Evolutionary conservation across 2,113 vertebrate species (phyloP), one percentile per base, ranked within the genome.

Genomic region (Paraplagusia blochii): DNA sequence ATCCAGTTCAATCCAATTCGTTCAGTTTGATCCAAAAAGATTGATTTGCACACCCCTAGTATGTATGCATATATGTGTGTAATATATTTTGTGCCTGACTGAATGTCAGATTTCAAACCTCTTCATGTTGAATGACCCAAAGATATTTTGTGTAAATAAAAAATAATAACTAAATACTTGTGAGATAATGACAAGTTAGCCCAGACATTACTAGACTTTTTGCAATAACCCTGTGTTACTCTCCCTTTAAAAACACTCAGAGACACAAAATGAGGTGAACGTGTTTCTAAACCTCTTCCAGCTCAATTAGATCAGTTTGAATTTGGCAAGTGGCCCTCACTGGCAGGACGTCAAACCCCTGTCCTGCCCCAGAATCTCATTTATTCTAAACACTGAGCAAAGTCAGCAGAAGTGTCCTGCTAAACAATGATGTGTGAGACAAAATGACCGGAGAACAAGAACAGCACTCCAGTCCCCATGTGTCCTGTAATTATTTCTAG

Each of bases 271-370:
- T 76, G 44, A 57, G 29, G 57, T 39, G 42, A 1, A 19, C 14
- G 39, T 7, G n/a, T 68, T 81, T 76, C 52, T 66, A 76, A 76
- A 77, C 63, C 74, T 63, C 73, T 83, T 79, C 46, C 58, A 74
- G 53, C 66, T 72, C 80, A 63, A 82, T 85, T 83, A 85, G 57
- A 67, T 60, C 67, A 50, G 44, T 77, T 74, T 73, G 66, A 70
- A 66, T 79, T 74, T 83, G 82, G 86, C 84, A 65, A 62, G 8
- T 22, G 56, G 59, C 46, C 52, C 49, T 61, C 7, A 2, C 66
- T 83, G 79, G 68, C 80, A 70, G 56, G 14, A 44, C 58, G 22
- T 33, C 63, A 52, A 49, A 46, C 8, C 38, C 52, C 55, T 63
- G 36, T 68, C 49, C 45, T 44, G 66, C 22, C 22, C 42, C 42